Percentiles rank a stretch among this genome's conserved stretches.
Evolutionary conservation across 1,140 invertebrate genomes (phyloP).

Genomic region (Lepidotrigona ventralis): DNA sequence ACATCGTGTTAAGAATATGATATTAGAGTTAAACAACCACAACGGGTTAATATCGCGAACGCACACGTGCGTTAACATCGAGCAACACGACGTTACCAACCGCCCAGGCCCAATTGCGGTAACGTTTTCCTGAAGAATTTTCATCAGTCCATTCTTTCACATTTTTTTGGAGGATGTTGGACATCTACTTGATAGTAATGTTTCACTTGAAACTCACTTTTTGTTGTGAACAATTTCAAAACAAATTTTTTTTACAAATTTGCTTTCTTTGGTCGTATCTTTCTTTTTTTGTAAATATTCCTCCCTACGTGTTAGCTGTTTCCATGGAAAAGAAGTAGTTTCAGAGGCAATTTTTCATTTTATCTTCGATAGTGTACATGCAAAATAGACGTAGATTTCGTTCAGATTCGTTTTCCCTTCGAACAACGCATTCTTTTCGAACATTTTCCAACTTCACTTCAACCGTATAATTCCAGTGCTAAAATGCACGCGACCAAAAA

Average conservation of each 20-base stretch:
- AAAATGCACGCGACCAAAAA: rapidly evolving
- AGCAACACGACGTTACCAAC: neutral
- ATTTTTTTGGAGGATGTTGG: too few relatives aligned
- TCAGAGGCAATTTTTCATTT: too few relatives aligned
- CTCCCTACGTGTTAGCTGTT: too few relatives aligned
- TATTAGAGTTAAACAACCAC: slow-evolving; percentile 41
- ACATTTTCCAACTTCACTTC: neutral
- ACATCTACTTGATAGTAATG: too few relatives aligned
- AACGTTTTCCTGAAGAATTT: neutral
- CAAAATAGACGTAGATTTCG: neutral
- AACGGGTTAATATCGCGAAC: slow-evolving; percentile 24
- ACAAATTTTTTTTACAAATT: too few relatives aligned
- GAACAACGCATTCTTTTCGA: neutral
- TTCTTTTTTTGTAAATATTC: too few relatives aligned
- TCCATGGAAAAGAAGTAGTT: too few relatives aligned
- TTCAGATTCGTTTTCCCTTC: neutral
- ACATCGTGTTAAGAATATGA: slow-evolving; percentile 49
- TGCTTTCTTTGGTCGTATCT: too few relatives aligned
- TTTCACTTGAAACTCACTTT: too few relatives aligned
- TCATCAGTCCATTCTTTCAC: neutral
- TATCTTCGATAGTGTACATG: too few relatives aligned
- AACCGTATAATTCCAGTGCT: neutral
- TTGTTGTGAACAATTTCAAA: too few relatives aligned
- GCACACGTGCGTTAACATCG: neutral
- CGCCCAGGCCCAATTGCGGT: neutral